Evolutionary conservation across 2,797 vertebrate species (phyloP), one percentile per base, ranked within the genome.

Genomic region (Neostethus bicornis): DNA sequence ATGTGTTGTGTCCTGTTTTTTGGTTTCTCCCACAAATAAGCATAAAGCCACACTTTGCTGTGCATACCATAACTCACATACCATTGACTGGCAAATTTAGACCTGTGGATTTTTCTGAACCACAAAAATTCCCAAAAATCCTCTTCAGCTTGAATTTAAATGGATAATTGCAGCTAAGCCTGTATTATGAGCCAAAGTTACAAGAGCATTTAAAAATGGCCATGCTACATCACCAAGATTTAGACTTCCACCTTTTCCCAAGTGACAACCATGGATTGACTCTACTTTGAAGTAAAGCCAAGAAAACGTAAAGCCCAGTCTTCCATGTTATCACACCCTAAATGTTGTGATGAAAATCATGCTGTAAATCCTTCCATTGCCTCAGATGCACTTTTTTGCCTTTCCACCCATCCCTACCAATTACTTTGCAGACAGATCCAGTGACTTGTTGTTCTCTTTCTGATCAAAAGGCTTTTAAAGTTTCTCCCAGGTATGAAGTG

Each of bases 161-260:
- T 76, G 65, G 72, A 56, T 74, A 83, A 83, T 86, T 84, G 71
- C 77, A 71, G 51, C 53, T 35, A 58, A 65, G 66, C 50, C 66
- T 26, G 50, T 75, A 49, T 71, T 84, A 70, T 67, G 56, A 59
- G 49, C 50, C 65, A 51, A 66, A 66, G 55, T 71, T 79, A 61
- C 63, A 61, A 75, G 66, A 59, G 16, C 7, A 50, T 48, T 37
- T 50, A 42, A 55, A 66, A 50, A 23, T 73, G 26, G 49, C 56
- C 35, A 59, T 56, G 53, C 62, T 59, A 35, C 17, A 21, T 37
- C 46, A 72, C 9, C 16, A 38, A 34, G n/a, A 45, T 73, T 47
- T 39, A 54, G 51, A n/a, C 42, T 56, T 62, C 26, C 56, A 11
- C 21, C 29, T 10, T 35, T 19, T 55, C 57, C 45, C 29, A 48